phyloP scores from a whole-genome alignment of 1,140 invertebrate genomes.

The Sinella curviseta region DNA sequence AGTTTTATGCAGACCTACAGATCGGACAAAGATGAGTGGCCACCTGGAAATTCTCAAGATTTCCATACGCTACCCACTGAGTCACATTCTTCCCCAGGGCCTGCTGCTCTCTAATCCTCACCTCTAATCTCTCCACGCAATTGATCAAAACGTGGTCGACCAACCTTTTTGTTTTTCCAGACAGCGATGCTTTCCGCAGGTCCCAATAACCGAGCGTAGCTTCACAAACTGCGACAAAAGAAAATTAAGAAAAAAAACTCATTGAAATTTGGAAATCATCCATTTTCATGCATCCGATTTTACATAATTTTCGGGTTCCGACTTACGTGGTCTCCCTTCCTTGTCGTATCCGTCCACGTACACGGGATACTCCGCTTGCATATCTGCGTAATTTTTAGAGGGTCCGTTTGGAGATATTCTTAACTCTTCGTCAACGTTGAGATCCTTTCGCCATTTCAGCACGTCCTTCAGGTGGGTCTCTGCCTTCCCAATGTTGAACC shows the following conservation, averaged over 20 bases:
- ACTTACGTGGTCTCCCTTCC: not conserved
- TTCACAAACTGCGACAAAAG: no score
- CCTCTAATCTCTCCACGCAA: not conserved
- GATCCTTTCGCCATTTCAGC: not conserved
- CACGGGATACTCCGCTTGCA: not conserved
- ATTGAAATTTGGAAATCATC: no score
- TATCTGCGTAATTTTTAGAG: not conserved
- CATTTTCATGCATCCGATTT: no score
- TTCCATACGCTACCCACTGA: not conserved
- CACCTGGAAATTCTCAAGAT: not conserved
- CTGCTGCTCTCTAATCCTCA: not conserved
- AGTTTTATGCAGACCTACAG: no score
- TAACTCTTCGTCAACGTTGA: not conserved
- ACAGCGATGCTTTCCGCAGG: not conserved
- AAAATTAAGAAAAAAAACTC: no score
- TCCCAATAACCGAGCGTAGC: not conserved
- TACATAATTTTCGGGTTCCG: no score
- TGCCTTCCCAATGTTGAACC: not conserved
- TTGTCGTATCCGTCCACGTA: not conserved
- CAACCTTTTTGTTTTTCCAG: not conserved
- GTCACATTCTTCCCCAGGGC: slow-evolving; percentile 3
- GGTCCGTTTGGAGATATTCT: not conserved
- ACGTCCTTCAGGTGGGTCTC: not conserved
- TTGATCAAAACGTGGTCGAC: not conserved
- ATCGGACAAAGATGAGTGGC: not conserved